phyloP scores from a whole-genome alignment of 2,113 vertebrate genomes.

The Ophthalmolycus amberensis region DNA sequence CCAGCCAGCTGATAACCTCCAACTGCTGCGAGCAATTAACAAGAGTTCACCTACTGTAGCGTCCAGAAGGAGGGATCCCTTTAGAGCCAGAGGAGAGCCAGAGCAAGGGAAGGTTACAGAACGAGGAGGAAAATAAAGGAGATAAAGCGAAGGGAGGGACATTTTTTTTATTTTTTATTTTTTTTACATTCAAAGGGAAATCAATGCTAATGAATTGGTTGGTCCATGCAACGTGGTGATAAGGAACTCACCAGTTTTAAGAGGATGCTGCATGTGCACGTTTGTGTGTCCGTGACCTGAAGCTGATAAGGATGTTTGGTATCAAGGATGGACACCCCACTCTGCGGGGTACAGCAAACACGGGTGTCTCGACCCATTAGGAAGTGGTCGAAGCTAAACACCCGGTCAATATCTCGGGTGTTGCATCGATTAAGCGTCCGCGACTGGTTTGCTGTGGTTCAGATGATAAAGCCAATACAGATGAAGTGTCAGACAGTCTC shows the following conservation, averaged over 20 bases:
- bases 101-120: conserved; percentile 35
- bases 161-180: conserved; percentile 42
- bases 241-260: conserved; percentile 58
- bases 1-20: conserved; percentile 79
- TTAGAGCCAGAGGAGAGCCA: conserved; percentile 41
- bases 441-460: conserved; percentile 34
- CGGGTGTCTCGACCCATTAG: conserved; percentile 58
- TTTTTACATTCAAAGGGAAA: conserved; percentile 63
- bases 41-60: conserved; percentile 62
- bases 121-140: conserved; percentile 34
- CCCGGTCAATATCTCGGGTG: conserved; percentile 55
- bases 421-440: conserved; percentile 41
- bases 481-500: conserved; percentile 11
- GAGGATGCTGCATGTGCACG: conserved; percentile 11
- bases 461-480: conserved; percentile 24
- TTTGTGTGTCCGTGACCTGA: neutral
- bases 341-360: conserved; percentile 56
- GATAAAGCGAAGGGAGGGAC: conserved; percentile 21
- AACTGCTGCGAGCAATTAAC: conserved; percentile 76
- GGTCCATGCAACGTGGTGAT: conserved; percentile 65
- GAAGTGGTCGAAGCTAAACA: conserved; percentile 56
- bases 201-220: conserved; percentile 77
- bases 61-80: conserved; percentile 54
- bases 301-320: conserved; percentile 58
- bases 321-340: conserved; percentile 40